Evolutionary conservation across 1,140 invertebrate genomes (phyloP), one percentile per base, ranked within the genome.

Genomic region (Hylaeus volcanicus): DNA sequence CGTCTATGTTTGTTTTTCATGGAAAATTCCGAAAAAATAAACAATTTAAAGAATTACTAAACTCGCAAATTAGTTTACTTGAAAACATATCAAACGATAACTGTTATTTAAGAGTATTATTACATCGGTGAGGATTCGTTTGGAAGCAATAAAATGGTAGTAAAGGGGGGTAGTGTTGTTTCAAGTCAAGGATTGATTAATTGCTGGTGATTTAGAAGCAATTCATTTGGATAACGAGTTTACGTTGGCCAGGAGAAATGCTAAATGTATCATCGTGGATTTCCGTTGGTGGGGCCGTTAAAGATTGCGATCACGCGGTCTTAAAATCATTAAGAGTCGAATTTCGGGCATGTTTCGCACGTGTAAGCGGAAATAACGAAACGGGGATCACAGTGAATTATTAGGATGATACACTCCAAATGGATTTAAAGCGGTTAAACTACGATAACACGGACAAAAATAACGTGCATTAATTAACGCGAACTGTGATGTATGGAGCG

Each of bases 301-400:
- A 64, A 56, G 39, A 55, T 74, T n/a, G 37, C 5, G 37, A 39
- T 55, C 48, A 43, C 53, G 37, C 53, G 37, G 37, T 37, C 15
- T 74, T 74, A 53, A 64, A 64, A 15, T 14, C 26, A 26, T 26
- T 26, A 26, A 26, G 26, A 45, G 3, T 14, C 39, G 15, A 14
- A 66, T n/a, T 58, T n/a, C 55, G 15, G 55, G 5, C 64, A 8
- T 15, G 55, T 26, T 11, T n/a, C 2, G 39, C 15, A 5, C 39
- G 5, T 26, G 39, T 43, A 26, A 58, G 39, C 26, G 39, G 14
- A 39, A 70, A 41, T 53, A n/a, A n/a, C 79, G 81, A 75, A 70
- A 81, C 63, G 6, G 70, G 61, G 70, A 65, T 65, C 58, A 26
- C 26, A 48, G 55, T 70, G 70, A 70, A 75, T 68, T 68, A 64